Evolutionary conservation across 2,888 invertebrate species (phyloP).

Genomic region (Oegoconia quadripuncta): DNA sequence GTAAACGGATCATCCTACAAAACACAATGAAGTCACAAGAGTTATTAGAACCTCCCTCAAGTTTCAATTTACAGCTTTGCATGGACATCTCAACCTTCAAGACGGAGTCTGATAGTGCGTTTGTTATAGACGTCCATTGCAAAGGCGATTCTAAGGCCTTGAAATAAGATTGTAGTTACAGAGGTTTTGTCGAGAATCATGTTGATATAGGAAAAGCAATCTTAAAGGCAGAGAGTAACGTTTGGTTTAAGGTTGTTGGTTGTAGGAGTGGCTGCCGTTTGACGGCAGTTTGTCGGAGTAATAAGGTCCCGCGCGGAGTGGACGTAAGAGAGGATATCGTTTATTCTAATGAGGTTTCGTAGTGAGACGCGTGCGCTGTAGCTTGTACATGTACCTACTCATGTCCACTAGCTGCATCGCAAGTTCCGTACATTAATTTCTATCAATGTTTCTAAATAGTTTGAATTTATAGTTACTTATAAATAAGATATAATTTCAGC

Average conservation of each 20-base stretch:
- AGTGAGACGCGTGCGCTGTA: conserved; percentile 35
- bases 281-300: conserved; percentile 76
- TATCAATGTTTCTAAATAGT: conserved; percentile 14
- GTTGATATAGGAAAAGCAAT: conserved; percentile 30
- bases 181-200: conserved; percentile 16
- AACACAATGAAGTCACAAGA: conserved; percentile 27
- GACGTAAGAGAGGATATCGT: conserved; percentile 78
- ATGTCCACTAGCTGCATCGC: conserved; percentile 21
- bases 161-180: conserved; percentile 40
- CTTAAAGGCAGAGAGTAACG: conserved; percentile 33
- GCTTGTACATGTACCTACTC: too few relatives aligned
- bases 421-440: conserved; percentile 32
- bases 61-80: conserved; percentile 70
- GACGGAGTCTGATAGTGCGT: conserved; percentile 55
- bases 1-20: not conserved
- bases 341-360: conserved; percentile 77
- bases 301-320: conserved; percentile 75
- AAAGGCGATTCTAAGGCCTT: conserved; percentile 43
- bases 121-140: conserved; percentile 44
- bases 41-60: conserved; percentile 57
- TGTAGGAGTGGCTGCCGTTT: conserved; percentile 54
- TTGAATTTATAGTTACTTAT: too few relatives aligned
- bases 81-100: conserved; percentile 66
- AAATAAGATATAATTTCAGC: too few relatives aligned
- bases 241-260: conserved; percentile 31